Conservation (phyloP, 2,797 vertebrate species). For the Eulemur mongoz region DNA sequence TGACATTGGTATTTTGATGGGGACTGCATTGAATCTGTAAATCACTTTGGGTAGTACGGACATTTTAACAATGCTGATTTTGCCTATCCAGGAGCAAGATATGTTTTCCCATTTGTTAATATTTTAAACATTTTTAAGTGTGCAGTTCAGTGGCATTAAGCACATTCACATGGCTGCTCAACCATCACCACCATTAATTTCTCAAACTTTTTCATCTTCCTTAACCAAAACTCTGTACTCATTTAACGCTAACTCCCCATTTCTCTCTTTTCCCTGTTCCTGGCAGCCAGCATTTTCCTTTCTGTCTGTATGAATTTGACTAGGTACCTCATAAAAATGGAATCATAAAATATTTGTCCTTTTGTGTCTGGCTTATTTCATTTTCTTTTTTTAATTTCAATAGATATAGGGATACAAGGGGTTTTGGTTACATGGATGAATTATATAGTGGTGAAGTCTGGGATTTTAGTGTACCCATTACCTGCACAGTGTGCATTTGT, state of each 20-base stretch:
- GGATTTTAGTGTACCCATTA: background rate
- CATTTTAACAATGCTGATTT: too few relatives aligned
- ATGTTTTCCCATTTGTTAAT: too few relatives aligned
- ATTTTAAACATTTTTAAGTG: background rate
- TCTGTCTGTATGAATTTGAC: background rate
- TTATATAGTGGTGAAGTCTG: background rate
- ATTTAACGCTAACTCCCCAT: background rate
- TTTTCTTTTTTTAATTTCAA: background rate
- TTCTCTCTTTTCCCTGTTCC: background rate
- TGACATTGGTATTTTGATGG: too few relatives aligned
- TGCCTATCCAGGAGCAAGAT: too few relatives aligned
- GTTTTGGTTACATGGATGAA: background rate
- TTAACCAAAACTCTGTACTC: background rate
- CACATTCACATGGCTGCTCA: background rate
- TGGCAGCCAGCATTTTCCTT: background rate
- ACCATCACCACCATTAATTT: background rate
- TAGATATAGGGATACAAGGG: background rate
- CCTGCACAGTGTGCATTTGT: background rate
- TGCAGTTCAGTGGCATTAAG: background rate
- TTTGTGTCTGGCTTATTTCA: background rate
- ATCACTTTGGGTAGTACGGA: too few relatives aligned
- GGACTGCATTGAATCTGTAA: too few relatives aligned
- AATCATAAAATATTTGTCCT: background rate
- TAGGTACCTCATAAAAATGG: background rate
- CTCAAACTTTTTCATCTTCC: background rate